These are phyloP conservation scores for Cebidichthys violaceus DNA, from an alignment of 2,113 vertebrate genomes.

Conservation along the genomic window DNA sequence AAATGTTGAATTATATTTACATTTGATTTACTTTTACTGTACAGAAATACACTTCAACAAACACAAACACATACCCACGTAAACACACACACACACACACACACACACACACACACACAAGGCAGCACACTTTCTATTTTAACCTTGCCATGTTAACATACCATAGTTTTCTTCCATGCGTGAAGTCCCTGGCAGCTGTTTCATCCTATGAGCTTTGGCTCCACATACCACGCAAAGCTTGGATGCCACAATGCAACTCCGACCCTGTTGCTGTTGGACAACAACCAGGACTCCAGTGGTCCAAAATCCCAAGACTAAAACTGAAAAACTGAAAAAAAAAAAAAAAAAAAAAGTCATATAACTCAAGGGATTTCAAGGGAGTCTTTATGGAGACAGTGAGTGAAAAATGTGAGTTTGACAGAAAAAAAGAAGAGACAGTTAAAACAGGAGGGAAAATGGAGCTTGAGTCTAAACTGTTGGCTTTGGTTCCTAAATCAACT, in stretches of 20 bases:
- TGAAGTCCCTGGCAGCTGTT: slow-evolving; percentile 76
- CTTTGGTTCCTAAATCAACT: slow-evolving; percentile 71
- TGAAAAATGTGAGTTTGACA: slow-evolving; percentile 42
- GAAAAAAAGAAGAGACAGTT: slow-evolving; percentile 31
- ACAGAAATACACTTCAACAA: slow-evolving; percentile 1
- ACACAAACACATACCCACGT: slow-evolving; percentile 40
- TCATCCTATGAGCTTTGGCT: slow-evolving; percentile 56
- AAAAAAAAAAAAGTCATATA: no score
- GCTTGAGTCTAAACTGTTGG: slow-evolving; percentile 59
- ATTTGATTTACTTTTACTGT: slow-evolving; percentile 34
- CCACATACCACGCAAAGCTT: slow-evolving; percentile 58
- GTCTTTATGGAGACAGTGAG: slow-evolving; percentile 37
- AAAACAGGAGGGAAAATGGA: slow-evolving; percentile 29
- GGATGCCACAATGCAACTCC: slow-evolving; percentile 60
- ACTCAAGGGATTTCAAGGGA: slow-evolving; percentile 28
- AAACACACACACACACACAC: slow-evolving; percentile 25
- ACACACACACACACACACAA: slow-evolving; percentile 24
- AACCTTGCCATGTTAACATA: slow-evolving; percentile 62
- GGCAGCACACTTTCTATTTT: slow-evolving; percentile 68
- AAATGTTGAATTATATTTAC: slow-evolving; percentile 34
- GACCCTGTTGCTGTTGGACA: slow-evolving; percentile 67
- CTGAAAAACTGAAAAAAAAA: slow-evolving; percentile 12
- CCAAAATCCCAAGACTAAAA: slow-evolving; percentile 49
- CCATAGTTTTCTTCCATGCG: slow-evolving; percentile 50
- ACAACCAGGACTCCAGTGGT: slow-evolving; percentile 39